phyloP scores from a whole-genome alignment of 2,888 invertebrate species.

The Drosophila helvetica region DNA sequence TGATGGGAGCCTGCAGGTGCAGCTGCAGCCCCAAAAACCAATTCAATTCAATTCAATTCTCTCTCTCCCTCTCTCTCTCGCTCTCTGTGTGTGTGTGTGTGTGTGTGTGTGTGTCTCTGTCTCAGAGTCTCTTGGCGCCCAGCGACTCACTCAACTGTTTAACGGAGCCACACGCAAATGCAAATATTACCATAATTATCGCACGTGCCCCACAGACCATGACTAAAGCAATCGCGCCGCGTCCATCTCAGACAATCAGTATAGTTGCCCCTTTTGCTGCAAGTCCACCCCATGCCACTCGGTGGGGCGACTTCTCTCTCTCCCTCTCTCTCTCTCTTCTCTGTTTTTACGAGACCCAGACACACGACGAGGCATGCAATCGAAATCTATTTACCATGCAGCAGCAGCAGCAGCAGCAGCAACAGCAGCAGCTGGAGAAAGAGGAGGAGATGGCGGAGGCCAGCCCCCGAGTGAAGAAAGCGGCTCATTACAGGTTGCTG shows the following conservation, averaged over 20 bases:
- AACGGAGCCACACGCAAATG: constrained; percentile 79
- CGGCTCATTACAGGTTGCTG: constrained; percentile 73
- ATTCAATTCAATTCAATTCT: constrained; percentile 15
- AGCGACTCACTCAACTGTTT: constrained; percentile 76
- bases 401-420: constrained; percentile 23
- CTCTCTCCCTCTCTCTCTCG: neutral
- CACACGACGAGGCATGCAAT: constrained; percentile 70
- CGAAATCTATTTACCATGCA: constrained; percentile 76
- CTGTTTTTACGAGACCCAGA: constrained; percentile 30
- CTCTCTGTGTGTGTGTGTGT: neutral
- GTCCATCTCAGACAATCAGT: constrained; percentile 55
- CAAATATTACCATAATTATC: constrained; percentile 79
- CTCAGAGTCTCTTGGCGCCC: constrained; percentile 60
- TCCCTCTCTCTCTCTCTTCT: neutral
- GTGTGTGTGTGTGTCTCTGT: too few species aligned
- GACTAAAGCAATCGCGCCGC: constrained; percentile 76
- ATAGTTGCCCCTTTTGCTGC: constrained; percentile 18
- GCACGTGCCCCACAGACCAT: constrained; percentile 75
- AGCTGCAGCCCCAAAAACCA: constrained; percentile 13
- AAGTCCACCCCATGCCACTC: constrained; percentile 9
- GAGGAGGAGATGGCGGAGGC: constrained; percentile 11
- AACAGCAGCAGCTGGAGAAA: too few species aligned
- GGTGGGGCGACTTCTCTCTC: neutral
- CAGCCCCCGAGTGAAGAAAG: constrained; percentile 64
- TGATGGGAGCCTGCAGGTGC: constrained; percentile 9